Base-by-base conservation (phyloP, 2,797 vertebrate genomes). In the Botia almorhae region DNA sequence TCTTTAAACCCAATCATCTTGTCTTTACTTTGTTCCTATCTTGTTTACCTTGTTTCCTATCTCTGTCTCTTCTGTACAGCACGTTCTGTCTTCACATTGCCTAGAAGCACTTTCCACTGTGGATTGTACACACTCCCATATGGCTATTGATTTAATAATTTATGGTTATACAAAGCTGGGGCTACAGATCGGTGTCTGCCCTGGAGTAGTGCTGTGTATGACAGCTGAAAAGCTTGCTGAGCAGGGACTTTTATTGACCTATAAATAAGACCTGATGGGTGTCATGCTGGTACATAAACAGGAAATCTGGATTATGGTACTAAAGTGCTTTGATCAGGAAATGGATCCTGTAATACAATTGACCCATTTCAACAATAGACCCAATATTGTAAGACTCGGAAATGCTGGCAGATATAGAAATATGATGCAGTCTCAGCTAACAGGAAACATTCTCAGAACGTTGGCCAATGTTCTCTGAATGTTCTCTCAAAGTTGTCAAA, bases 101-200 rank as follows among this genome's bases (percentile, higher is more conserved):
- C 6, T 51, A n/a, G 43, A 53, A 26, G 19, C n/a, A 55, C 69
- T 65, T 72, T 21, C 58, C 51, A 61, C 8, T 53, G 12, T 74
- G 53, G 65, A 87, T 61, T 77, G 75, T 89, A 87, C 81, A 87
- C 84, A 85, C 55, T 69, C 68, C 77, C 85, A 88, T 86, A 83
- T 81, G 86, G 76, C 60, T 87, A 86, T 85, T 81, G 88, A 88
- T 84, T 93, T 79, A 91, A 92, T 92, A 84, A 93, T 93, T 92
- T 78, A 92, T 91, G 85, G 82, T 46, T 56, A 76, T 68, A 84
- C 87, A 89, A 89, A 86, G 78, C 83, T 85, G 81, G 53, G 78
- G 61, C 36, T 19, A 73, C 70, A 69, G 14, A 81, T 80, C 19
- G 79, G 64, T 72, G 89, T 83, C 76, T 87, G 73, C 74, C 68